These are phyloP conservation scores for Drosophila subpulchrella DNA, from an alignment of 1,140 invertebrate species.

Conservation along the genomic window DNA sequence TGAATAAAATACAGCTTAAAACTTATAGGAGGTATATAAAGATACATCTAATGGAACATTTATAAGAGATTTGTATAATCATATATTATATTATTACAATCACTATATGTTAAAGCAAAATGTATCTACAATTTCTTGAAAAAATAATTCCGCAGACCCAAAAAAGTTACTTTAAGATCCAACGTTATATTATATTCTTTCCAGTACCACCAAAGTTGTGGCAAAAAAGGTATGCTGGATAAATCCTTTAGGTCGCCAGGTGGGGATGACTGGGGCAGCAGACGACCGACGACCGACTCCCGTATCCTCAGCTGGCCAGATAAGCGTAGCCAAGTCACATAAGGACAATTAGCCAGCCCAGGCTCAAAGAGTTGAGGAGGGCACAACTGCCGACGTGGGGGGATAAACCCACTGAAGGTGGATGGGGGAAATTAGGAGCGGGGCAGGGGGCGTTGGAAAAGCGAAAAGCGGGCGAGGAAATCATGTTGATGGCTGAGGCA, in stretches of 20 bases:
- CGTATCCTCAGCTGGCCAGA: slow-evolving; percentile 30
- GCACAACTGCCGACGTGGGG: slow-evolving; percentile 40
- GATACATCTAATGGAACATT: too few species aligned
- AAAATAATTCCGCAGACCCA: neutral
- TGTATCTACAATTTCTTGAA: too few species aligned
- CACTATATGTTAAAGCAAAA: too few species aligned
- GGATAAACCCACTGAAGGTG: neutral
- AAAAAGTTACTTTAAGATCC: too few species aligned
- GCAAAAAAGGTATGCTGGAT: neutral
- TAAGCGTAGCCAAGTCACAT: slow-evolving; percentile 77
- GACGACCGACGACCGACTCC: neutral
- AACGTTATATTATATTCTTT: neutral
- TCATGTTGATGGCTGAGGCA: slow-evolving; percentile 42
- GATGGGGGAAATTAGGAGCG: neutral
- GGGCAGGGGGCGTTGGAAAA: too few species aligned
- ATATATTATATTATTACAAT: too few species aligned
- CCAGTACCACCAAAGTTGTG: neutral
- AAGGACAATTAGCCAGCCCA: slow-evolving; percentile 74
- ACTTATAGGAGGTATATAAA: too few species aligned
- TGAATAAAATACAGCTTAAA: too few species aligned
- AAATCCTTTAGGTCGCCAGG: slow-evolving; percentile 22
- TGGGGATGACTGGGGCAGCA: slow-evolving; percentile 3
- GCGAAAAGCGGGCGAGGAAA: slow-evolving; percentile 8
- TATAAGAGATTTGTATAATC: too few species aligned
- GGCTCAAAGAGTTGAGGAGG: slow-evolving; percentile 64